A percentile compares a stretch with the other conserved stretches of the same genome.
These are phyloP conservation scores for Leucozona laternaria DNA, from an alignment of 2,888 invertebrate genomes.

Conservation along the genomic window DNA sequence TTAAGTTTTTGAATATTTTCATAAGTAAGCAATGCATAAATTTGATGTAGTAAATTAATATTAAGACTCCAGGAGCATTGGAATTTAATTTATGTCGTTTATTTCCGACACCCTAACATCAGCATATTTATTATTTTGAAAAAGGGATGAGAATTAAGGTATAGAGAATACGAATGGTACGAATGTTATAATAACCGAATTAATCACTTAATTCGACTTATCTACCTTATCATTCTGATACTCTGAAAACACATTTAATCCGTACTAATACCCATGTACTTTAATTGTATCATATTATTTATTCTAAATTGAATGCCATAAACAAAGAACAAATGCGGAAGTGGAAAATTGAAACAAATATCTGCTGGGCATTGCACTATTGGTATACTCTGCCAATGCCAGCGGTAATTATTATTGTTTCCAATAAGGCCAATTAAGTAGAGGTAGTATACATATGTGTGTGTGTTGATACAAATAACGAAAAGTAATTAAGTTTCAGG, in stretches of 20 bases:
- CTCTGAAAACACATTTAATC: constrained; percentile 6
- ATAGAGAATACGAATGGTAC: neutral
- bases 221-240: constrained; percentile 22
- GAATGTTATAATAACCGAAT: neutral
- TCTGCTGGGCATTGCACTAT: constrained; percentile 37
- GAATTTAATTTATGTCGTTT: too few species aligned
- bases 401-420: constrained; percentile 58
- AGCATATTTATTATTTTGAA: neutral
- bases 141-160: neutral
- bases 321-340: constrained; percentile 32
- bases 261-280: constrained; percentile 27
- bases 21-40: neutral
- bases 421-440: constrained; percentile 48
- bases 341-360: constrained; percentile 66
- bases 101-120: neutral
- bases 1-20: neutral
- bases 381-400: constrained; percentile 19
- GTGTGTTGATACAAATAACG: constrained; percentile 48
- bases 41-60: neutral
- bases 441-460: neutral
- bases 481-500: constrained; percentile 60
- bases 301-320: constrained; percentile 48
- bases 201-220: too few species aligned
- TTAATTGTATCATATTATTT: constrained; percentile 35
- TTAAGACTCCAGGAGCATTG: neutral